These are phyloP conservation scores for Leucoraja ocellata DNA, from an alignment of 2,797 vertebrate species.

Conservation along the genomic window DNA sequence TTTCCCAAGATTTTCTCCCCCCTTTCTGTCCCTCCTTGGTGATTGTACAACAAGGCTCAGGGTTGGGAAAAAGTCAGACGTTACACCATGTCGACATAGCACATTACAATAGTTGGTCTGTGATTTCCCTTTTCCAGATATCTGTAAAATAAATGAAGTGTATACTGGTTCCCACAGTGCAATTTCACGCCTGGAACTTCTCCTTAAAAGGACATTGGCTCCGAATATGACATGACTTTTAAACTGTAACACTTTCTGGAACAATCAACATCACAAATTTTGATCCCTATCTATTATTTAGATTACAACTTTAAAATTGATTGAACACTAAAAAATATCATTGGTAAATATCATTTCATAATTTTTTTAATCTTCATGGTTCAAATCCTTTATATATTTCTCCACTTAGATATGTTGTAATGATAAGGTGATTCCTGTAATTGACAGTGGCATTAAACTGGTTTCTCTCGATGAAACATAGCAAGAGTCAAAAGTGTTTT, in stretches of 20 bases:
- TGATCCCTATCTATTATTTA: not conserved
- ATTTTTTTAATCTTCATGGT: not conserved
- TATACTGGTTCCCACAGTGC: not conserved
- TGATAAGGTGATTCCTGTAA: not conserved
- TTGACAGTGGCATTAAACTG: not conserved
- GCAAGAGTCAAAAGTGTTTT: too few relatives aligned
- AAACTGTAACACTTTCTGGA: not conserved
- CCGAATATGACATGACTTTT: not conserved
- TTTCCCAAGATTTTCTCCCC: not conserved
- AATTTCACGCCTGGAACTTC: not conserved
- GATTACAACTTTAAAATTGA: not conserved
- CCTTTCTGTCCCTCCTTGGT: not conserved
- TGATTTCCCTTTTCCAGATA: not conserved
- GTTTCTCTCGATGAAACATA: not conserved
- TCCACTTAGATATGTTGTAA: not conserved
- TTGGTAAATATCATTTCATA: not conserved
- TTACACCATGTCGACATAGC: not conserved
- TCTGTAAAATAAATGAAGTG: slow-evolving; percentile 18
- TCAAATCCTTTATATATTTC: not conserved
- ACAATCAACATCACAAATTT: not conserved
- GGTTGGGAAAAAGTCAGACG: not conserved
- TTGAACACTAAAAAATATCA: not conserved
- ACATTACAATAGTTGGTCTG: not conserved
- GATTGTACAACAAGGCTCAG: not conserved
- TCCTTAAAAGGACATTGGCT: not conserved